These are phyloP conservation scores for Ptychobarbus kaznakovi DNA, from an alignment of 2,797 vertebrate species.

Conservation along the genomic window DNA sequence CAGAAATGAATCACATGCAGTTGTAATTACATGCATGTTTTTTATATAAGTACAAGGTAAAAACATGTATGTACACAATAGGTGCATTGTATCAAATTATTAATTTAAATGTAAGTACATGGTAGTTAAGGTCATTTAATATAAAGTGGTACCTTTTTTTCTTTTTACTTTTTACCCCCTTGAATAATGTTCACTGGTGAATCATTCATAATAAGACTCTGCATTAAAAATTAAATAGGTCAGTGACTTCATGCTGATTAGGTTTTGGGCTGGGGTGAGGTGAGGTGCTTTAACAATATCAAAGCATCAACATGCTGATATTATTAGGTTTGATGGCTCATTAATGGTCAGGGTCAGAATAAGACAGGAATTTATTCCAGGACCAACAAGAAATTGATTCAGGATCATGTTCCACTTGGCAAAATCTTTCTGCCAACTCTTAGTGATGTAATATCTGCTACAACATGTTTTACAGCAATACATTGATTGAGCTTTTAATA, in stretches of 20 bases:
- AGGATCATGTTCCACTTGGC: not conserved
- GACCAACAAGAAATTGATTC: conserved; percentile 3
- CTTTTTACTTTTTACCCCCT: not conserved
- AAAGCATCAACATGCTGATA: not conserved
- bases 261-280: not conserved
- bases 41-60: no score
- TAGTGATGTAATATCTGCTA: conserved; percentile 13
- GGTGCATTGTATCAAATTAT: no score
- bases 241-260: not conserved
- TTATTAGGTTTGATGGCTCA: not conserved
- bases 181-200: not conserved
- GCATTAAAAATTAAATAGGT: not conserved
- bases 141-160: no score
- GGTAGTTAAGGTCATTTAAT: no score
- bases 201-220: not conserved
- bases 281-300: not conserved
- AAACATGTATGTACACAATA: no score
- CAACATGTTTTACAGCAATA: conserved; percentile 25
- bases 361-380: not conserved
- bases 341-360: not conserved
- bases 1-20: no score
- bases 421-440: not conserved
- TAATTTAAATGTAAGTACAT: no score
- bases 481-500: conserved; percentile 24
- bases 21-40: no score